Evolutionary conservation across 2,888 invertebrate genomes (phyloP).

Genomic region (Chydorus sphaericus): DNA sequence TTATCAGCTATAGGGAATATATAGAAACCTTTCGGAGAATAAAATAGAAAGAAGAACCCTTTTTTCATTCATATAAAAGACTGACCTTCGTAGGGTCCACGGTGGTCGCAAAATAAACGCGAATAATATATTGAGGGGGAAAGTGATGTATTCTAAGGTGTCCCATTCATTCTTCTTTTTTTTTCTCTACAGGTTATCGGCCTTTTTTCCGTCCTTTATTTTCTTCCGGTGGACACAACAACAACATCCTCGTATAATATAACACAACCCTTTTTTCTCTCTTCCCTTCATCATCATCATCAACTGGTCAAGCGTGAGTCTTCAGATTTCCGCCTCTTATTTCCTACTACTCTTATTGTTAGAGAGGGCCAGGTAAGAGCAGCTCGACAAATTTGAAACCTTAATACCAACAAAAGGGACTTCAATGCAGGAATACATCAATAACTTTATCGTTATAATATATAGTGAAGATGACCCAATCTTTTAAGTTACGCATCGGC

Average conservation of each 20-base stretch:
- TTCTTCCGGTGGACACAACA: neutral
- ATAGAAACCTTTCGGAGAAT: neutral
- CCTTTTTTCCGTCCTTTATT: neutral
- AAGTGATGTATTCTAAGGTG: neutral
- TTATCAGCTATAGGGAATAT: neutral
- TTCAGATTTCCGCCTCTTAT: neutral
- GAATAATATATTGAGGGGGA: no score
- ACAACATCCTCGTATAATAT: constrained; percentile 1
- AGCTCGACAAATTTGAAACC: no score
- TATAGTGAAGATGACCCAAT: no score
- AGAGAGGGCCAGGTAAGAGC: neutral
- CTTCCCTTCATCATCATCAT: neutral
- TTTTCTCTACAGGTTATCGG: no score
- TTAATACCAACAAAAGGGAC: no score
- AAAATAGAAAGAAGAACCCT: neutral
- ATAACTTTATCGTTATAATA: no score
- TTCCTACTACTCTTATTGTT: neutral
- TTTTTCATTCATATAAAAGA: neutral
- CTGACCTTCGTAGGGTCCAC: neutral
- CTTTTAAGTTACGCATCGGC: no score
- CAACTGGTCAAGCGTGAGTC: neutral
- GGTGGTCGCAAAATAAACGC: neutral
- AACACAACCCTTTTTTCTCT: no score
- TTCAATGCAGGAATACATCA: no score
- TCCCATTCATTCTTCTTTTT: neutral